Base-by-base conservation (phyloP, 2,113 vertebrate genomes). In the Rissa tridactyla region DNA sequence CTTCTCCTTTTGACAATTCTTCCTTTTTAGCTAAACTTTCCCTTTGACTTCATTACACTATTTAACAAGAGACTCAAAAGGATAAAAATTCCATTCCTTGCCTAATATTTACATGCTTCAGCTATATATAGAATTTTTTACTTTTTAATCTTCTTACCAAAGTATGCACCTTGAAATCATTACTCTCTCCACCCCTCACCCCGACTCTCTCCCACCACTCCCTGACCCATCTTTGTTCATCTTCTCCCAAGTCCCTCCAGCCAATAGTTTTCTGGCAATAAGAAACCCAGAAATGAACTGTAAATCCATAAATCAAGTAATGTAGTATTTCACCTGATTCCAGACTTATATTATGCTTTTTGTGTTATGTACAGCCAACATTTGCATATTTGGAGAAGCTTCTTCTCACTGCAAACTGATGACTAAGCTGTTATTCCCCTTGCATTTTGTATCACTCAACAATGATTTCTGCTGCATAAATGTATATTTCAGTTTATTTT, bases 191-290 rank as follows among this genome's bases (percentile, higher is more conserved):
- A 60, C 3, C 2, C 14, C 1, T 18, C 34, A 21, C 13, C 21
- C 57, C 13, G 15, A 60, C 4, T 5, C 13, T 9, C 57, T 22
- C n/a, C 57, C 12, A 6, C 13, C 8, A 13, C 12, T 29, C 9
- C 19, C 3, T 3, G 0, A 4, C 19, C 5, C 3, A 6, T 22
- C 27, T 73, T 57, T 68, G 6, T 49, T 44, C 4, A 10, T 40
- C 0, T 1, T 71, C 6, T 72, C 4, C 21, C 47, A 38, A 69
- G 30, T 26, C 5, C 2, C 8, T 69, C 14, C 12, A n/a, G 16
- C 11, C 10, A 78, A 51, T 9, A 55, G 1, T 19, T 80, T 77
- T 66, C 30, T 65, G 38, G 30, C 6, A 68, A 46, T 29, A 57
- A 79, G 6, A 16, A 85, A 54, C 6, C 10, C 6, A 68, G 10